Evolutionary conservation across 2,888 invertebrate genomes (phyloP).

Genomic region (Dicyrtomina minuta): DNA sequence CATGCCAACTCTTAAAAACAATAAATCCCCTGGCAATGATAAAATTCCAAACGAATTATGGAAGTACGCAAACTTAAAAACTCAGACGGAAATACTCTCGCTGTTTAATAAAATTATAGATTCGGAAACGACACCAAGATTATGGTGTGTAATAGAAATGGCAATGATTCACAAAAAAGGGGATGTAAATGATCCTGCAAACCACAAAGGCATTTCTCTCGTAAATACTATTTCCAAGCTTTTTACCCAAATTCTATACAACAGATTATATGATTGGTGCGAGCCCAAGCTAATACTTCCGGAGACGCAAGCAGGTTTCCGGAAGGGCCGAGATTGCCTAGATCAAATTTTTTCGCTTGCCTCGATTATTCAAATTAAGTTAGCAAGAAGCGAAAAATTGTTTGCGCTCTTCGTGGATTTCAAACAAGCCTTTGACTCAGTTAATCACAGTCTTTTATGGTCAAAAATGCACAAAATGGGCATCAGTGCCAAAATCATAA

Average conservation of each 20-base stretch:
- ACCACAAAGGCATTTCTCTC: neutral
- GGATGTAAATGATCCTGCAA: too few relatives aligned
- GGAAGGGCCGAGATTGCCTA: neutral
- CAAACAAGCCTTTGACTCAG: neutral
- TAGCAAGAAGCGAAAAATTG: neutral
- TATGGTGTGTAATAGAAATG: neutral
- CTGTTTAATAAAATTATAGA: neutral
- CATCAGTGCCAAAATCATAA: too few relatives aligned
- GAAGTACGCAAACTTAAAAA: neutral
- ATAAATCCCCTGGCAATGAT: too few relatives aligned
- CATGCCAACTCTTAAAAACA: neutral
- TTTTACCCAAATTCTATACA: neutral
- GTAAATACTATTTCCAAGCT: neutral
- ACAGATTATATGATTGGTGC: neutral
- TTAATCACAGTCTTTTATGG: neutral
- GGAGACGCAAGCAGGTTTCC: slow-evolving; percentile 17
- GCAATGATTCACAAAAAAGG: too few relatives aligned
- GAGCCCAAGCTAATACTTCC: neutral
- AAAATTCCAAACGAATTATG: neutral
- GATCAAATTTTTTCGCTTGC: slow-evolving; percentile 21
- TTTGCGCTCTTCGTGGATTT: slow-evolving; percentile 6
- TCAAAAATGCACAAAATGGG: neutral
- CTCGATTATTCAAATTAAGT: too few relatives aligned
- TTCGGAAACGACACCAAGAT: neutral
- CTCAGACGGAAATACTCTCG: neutral